Conservation (phyloP, 2,888 invertebrate species). For the Lamproptera curius region DNA sequence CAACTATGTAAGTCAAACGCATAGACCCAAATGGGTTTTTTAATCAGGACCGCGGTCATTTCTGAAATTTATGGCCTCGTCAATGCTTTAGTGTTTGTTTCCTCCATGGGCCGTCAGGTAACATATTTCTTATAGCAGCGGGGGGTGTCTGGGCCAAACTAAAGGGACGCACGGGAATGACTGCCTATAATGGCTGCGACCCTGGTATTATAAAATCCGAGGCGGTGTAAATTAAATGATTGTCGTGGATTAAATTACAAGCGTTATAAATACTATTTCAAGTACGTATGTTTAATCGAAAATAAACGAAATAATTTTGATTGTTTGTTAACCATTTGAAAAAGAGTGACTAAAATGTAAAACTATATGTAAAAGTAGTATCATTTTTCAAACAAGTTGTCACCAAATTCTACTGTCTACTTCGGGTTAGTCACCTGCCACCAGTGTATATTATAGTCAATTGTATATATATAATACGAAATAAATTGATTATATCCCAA, state of each 20-base stretch:
- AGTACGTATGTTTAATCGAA: no score
- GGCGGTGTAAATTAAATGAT: constrained; percentile 9
- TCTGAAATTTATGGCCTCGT: constrained; percentile 62
- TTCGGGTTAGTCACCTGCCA: no score
- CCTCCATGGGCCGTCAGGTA: constrained; percentile 60
- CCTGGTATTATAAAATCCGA: not conserved
- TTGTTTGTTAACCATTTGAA: no score
- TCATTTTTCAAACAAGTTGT: no score
- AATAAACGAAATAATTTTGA: no score
- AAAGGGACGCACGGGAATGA: constrained; percentile 44
- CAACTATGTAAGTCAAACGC: constrained; percentile 1
- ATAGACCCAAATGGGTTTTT: constrained; percentile 57
- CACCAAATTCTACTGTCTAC: no score
- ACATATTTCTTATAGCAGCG: constrained; percentile 60
- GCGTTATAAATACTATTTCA: no score
- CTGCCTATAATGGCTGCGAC: constrained; percentile 27
- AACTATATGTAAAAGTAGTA: no score
- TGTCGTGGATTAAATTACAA: constrained; percentile 4
- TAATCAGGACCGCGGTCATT: constrained; percentile 63
- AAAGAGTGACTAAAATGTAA: no score
- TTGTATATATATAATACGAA: no score
- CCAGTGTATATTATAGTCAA: no score
- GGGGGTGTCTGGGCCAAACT: constrained; percentile 59
- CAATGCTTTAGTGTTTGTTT: constrained; percentile 65
- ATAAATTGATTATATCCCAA: no score